Percentiles rank a stretch among this genome's conserved stretches.
Conservation (phyloP, 1,140 invertebrate genomes). For the Heliothis virescens region DNA sequence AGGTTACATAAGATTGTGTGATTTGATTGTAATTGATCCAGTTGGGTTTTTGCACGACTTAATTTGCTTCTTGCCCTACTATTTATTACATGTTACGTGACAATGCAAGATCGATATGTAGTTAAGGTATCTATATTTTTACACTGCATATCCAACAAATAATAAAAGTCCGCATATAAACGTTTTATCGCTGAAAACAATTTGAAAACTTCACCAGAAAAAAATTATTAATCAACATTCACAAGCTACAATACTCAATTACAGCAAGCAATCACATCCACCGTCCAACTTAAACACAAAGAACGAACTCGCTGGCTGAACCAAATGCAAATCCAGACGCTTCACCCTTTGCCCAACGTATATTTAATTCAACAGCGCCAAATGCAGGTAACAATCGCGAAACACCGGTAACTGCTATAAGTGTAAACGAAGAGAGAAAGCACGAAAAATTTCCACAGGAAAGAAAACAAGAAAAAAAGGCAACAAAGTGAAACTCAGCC, state of each 20-base stretch:
- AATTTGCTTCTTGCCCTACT: too few relatives aligned
- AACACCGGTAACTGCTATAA: conserved; percentile 83
- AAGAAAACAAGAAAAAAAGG: conserved; percentile 67
- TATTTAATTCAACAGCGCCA: conserved; percentile 82
- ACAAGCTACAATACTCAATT: conserved; percentile 36
- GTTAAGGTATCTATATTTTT: too few relatives aligned
- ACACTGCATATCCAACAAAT: too few relatives aligned
- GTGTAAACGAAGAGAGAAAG: conserved; percentile 83
- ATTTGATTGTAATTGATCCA: too few relatives aligned
- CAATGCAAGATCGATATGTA: too few relatives aligned
- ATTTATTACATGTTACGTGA: too few relatives aligned
- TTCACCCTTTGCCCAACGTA: conserved; percentile 79
- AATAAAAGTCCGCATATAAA: not conserved
- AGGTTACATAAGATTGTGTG: too few relatives aligned
- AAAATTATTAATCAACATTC: conserved; percentile 16
- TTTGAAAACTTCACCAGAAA: not conserved
- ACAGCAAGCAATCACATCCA: conserved; percentile 43
- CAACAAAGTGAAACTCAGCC: conserved; percentile 84
- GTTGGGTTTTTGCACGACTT: too few relatives aligned
- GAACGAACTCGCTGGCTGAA: conserved; percentile 71
- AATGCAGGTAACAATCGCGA: conserved; percentile 82
- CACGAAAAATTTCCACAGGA: conserved; percentile 76
- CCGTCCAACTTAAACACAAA: conserved; percentile 73
- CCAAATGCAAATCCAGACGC: conserved; percentile 83
- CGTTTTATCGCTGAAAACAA: not conserved